Base-by-base conservation (phyloP, 2,113 vertebrate species). In the Nothobranchius furzeri region DNA sequence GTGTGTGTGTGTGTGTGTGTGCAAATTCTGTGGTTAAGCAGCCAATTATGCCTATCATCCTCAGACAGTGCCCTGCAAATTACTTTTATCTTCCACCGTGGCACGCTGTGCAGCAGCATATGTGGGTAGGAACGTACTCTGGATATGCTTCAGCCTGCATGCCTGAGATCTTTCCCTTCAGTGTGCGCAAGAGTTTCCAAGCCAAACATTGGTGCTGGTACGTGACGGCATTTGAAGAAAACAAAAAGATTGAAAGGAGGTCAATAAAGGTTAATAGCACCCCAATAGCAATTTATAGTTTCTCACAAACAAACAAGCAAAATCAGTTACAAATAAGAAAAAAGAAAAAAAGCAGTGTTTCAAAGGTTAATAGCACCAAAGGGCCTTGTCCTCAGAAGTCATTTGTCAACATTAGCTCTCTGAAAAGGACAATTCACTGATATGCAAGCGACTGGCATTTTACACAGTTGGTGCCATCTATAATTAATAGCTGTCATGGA, bases 381-480 rank as follows among this genome's bases (percentile, higher is more conserved):
- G 50, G 43, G 75, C 45, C 67, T 76, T 75, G 50, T 67, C 70
- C 83, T 86, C 52, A 24, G 0, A 51, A 75, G 80, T 87, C 73
- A 84, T 89, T 87, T 86, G 86, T 89, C 88, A 86, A 78, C 82
- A 85, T 87, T 83, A 78, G 70, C 70, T 67, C 69, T 70, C 49
- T 79, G 72, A 85, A 78, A 68, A 65, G 72, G 75, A 73, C 83
- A 73, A 69, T 74, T 85, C 55, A 57, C 75, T 87, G 84, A 85
- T 84, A 71, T 79, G 79, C 82, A 66, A 60, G 61, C 53, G 68
- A 64, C 53, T 85, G 86, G 74, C 86, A 89, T 87, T 88, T 88
- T 75, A 83, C 80, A 86, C 83, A 82, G 74, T 68, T 55, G 8
- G 64, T 54, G 74, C 37, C 82, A 79, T 90, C 79, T 51, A 90